Percentiles rank a stretch among this genome's conserved stretches.
Evolutionary conservation across 2,797 vertebrate species (phyloP).

Genomic region (Neostethus bicornis): DNA sequence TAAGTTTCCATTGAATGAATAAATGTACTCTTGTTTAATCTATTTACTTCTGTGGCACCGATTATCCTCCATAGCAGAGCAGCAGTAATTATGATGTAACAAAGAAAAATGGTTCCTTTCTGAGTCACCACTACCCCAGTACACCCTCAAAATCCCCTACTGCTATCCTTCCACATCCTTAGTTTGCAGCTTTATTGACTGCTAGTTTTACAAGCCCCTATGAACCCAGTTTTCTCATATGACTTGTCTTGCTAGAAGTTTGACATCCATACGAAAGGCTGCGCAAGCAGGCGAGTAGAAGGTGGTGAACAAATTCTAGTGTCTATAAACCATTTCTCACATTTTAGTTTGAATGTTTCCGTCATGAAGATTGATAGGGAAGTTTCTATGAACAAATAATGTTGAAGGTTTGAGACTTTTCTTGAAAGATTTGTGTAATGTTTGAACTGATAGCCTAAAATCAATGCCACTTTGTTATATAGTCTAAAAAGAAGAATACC

Average conservation of each 20-base stretch:
- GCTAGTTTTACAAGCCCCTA: constrained; percentile 36
- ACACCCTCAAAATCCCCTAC: constrained; percentile 44
- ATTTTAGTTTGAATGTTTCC: constrained; percentile 13
- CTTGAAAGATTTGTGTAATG: not conserved
- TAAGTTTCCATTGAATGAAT: not conserved
- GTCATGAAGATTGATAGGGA: constrained; percentile 6
- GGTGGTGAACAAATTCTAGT: constrained; percentile 38
- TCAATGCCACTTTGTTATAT: not conserved
- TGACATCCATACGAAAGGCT: constrained; percentile 43
- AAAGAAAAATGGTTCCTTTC: constrained; percentile 53
- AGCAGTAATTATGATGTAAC: constrained; percentile 49
- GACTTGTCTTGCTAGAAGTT: constrained; percentile 48
- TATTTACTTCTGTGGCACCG: constrained; percentile 33
- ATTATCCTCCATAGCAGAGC: constrained; percentile 30
- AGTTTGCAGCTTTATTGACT: constrained; percentile 56
- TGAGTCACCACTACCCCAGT: constrained; percentile 33
- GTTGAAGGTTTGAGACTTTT: not conserved
- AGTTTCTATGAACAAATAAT: constrained; percentile 10
- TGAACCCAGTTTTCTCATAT: constrained; percentile 46
- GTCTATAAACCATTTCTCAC: constrained; percentile 19
- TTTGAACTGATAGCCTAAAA: not conserved
- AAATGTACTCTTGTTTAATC: constrained; percentile 2
- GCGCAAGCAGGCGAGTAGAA: constrained; percentile 23
- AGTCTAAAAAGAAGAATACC: too few species aligned
- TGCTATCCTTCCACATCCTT: constrained; percentile 53